Conservation (phyloP, 2,888 invertebrate genomes). For the Lampropteryx suffumata region DNA sequence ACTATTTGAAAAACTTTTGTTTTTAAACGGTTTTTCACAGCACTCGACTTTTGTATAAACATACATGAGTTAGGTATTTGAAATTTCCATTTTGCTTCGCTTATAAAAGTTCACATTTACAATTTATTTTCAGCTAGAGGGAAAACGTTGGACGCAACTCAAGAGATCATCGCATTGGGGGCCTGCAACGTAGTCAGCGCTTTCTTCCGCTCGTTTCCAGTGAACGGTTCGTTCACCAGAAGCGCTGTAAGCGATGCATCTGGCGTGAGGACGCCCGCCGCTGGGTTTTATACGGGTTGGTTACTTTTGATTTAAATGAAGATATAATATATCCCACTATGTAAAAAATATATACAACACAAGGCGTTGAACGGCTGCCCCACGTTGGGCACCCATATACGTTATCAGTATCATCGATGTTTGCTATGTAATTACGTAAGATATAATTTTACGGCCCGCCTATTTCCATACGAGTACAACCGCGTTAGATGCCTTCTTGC, state of each 20-base stretch:
- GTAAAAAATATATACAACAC: no score
- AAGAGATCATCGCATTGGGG: slow-evolving; percentile 91
- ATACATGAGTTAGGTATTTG: neutral
- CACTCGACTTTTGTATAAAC: no score
- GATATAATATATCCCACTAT: no score
- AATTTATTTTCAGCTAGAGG: slow-evolving; percentile 81
- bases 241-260: slow-evolving; percentile 92
- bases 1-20: neutral
- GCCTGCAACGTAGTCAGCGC: slow-evolving; percentile 88
- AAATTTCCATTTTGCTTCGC: neutral
- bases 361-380: neutral
- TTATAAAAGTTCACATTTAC: slow-evolving; percentile 12
- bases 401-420: no score
- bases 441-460: no score
- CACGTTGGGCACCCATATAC: slow-evolving; percentile 2
- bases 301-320: slow-evolving; percentile 1
- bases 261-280: slow-evolving; percentile 89
- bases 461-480: no score
- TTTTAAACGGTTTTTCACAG: no score
- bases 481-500: no score
- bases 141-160: slow-evolving; percentile 88
- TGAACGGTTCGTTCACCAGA: slow-evolving; percentile 88
- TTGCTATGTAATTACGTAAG: no score
- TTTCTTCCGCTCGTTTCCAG: slow-evolving; percentile 90
- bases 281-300: slow-evolving; percentile 88